Evolutionary conservation across 30 jellyfish, hydroid and myxozoan species (phyloP).

Genomic region (Morbakka virulenta): DNA sequence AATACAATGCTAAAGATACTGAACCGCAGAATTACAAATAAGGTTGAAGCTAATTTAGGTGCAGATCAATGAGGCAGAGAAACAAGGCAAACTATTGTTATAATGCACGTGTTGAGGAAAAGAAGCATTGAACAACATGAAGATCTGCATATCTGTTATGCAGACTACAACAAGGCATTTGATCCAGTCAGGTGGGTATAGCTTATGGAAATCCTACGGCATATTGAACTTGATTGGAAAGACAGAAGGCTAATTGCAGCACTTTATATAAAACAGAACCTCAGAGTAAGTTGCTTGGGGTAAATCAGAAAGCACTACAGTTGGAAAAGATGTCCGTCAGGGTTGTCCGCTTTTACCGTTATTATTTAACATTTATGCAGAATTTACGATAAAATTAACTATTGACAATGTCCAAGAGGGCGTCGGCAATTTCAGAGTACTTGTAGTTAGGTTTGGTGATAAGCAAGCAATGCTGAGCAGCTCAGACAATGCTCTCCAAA

Average conservation of each 20-base stretch:
- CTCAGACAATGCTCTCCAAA: too few relatives aligned
- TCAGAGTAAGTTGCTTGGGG: background rate
- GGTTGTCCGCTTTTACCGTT: background rate
- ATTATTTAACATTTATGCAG: background rate
- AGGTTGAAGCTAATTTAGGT: background rate
- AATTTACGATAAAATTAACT: too few relatives aligned
- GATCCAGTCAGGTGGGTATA: background rate
- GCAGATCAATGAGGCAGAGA: background rate
- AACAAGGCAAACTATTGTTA: background rate
- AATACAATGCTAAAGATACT: background rate
- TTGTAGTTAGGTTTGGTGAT: too few relatives aligned
- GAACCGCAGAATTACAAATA: background rate
- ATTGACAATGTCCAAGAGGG: too few relatives aligned
- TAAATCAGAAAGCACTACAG: background rate
- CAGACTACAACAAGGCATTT: background rate
- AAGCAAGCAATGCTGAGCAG: too few relatives aligned
- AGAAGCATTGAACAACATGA: background rate
- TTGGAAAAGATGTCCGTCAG: background rate
- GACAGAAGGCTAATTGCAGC: background rate
- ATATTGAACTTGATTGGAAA: background rate
- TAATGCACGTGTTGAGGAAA: background rate
- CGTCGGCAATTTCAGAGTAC: too few relatives aligned
- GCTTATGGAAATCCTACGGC: background rate
- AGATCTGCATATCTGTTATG: background rate
- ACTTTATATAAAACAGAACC: background rate